A percentile compares a stretch with the other conserved stretches of the same genome.
These are phyloP conservation scores for Chydorus sphaericus DNA, from an alignment of 2,888 invertebrate genomes.

Conservation along the genomic window DNA sequence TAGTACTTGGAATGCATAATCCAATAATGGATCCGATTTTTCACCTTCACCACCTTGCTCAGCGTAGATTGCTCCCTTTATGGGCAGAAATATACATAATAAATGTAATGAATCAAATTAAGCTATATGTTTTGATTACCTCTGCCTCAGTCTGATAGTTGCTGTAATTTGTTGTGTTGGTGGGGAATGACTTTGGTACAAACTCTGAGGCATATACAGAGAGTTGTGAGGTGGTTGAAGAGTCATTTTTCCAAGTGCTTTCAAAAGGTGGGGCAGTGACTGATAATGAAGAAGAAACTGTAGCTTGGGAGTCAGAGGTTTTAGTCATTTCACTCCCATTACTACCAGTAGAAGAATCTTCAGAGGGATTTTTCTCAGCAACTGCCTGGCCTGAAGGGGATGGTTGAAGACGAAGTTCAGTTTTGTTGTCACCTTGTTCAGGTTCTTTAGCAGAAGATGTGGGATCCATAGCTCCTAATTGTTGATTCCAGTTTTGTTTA, in stretches of 20 bases:
- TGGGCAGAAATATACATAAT: neutral
- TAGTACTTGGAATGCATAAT: constrained; percentile 3
- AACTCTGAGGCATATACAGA: neutral
- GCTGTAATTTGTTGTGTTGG: neutral
- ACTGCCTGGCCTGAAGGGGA: too few relatives aligned
- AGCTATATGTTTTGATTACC: neutral
- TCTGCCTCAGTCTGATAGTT: too few relatives aligned
- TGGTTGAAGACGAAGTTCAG: too few relatives aligned
- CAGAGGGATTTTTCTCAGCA: too few relatives aligned
- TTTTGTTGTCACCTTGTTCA: too few relatives aligned
- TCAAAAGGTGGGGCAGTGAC: neutral
- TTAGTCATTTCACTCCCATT: too few relatives aligned
- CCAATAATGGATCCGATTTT: neutral
- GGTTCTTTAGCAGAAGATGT: too few relatives aligned
- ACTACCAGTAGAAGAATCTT: too few relatives aligned
- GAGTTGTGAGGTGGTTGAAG: neutral
- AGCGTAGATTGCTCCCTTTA: neutral
- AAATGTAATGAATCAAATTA: neutral
- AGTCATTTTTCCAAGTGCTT: neutral
- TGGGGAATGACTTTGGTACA: neutral
- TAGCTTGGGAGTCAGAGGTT: too few relatives aligned
- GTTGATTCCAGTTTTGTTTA: too few relatives aligned
- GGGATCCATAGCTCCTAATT: too few relatives aligned
- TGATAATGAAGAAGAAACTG: neutral
- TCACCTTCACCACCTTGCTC: neutral